phyloP scores from a whole-genome alignment of 1,140 invertebrate species.

The Zaprionus lachaisei region DNA sequence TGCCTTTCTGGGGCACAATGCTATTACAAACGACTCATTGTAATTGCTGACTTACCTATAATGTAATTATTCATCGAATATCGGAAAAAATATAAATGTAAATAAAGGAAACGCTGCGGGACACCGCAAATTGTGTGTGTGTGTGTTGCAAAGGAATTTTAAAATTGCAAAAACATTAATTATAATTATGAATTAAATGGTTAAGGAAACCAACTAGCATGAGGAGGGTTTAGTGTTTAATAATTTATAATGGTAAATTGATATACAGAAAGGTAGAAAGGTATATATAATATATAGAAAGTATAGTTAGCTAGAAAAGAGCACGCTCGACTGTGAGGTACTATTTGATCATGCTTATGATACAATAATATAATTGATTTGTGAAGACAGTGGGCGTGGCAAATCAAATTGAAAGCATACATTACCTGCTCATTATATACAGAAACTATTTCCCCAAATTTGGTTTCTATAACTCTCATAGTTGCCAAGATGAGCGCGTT shows the following conservation, averaged over 20 bases:
- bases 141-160: slow-evolving; percentile 21
- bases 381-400: background rate
- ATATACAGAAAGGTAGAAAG: too few relatives aligned
- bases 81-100: background rate
- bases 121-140: slow-evolving; percentile 15
- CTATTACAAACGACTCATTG: background rate
- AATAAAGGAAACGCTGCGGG: slow-evolving; percentile 14
- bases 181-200: slow-evolving; percentile 16
- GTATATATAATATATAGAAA: background rate
- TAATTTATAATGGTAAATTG: background rate
- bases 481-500: background rate
- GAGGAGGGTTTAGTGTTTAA: background rate
- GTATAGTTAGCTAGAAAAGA: background rate
- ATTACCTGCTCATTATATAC: background rate
- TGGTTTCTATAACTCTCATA: background rate
- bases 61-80: slow-evolving; percentile 29
- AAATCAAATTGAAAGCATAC: background rate
- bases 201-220: background rate
- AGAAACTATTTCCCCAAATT: background rate
- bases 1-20: background rate
- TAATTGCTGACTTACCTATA: background rate
- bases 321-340: background rate
- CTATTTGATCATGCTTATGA: background rate
- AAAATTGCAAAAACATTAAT: slow-evolving; percentile 20
- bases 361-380: too few relatives aligned